Percentiles rank a stretch among this genome's conserved stretches.
phyloP scores from a whole-genome alignment of 2,113 vertebrate species.

The Mirza zaza region DNA sequence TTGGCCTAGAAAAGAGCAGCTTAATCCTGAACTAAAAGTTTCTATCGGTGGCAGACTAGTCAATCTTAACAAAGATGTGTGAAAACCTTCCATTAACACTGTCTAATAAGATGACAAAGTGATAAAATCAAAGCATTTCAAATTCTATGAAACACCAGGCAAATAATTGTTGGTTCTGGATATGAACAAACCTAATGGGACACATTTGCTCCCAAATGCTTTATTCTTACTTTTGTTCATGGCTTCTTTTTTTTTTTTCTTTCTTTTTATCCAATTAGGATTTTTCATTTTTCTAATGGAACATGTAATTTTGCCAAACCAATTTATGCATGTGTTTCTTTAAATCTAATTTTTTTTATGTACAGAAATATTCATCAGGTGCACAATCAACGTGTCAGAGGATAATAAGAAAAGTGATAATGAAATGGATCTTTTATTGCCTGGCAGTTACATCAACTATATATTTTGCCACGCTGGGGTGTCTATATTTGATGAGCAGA shows the following conservation, averaged over 20 bases:
- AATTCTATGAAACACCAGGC: background rate
- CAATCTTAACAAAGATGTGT: background rate
- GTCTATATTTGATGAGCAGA: background rate
- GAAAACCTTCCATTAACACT: background rate
- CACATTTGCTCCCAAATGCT: background rate
- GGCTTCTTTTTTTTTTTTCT: background rate
- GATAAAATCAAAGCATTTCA: background rate
- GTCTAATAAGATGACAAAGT: background rate
- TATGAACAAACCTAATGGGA: background rate
- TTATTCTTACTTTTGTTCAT: background rate
- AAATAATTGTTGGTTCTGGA: background rate
- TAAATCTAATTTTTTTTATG: background rate
- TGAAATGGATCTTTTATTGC: background rate
- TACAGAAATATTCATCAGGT: background rate
- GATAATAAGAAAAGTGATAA: background rate
- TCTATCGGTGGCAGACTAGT: background rate
- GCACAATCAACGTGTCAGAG: background rate
- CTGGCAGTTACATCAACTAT: background rate
- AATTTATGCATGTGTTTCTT: background rate
- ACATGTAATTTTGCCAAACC: background rate
- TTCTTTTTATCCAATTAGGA: background rate
- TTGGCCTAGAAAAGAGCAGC: background rate
- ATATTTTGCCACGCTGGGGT: background rate
- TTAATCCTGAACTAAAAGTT: background rate
- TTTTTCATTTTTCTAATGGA: slow-evolving; percentile 1